A percentile compares a stretch with the other conserved stretches of the same genome.
Evolutionary conservation across 37 sponge, comb jelly and placozoan species (phyloP).

Genomic region (Bolinopsis microptera): DNA sequence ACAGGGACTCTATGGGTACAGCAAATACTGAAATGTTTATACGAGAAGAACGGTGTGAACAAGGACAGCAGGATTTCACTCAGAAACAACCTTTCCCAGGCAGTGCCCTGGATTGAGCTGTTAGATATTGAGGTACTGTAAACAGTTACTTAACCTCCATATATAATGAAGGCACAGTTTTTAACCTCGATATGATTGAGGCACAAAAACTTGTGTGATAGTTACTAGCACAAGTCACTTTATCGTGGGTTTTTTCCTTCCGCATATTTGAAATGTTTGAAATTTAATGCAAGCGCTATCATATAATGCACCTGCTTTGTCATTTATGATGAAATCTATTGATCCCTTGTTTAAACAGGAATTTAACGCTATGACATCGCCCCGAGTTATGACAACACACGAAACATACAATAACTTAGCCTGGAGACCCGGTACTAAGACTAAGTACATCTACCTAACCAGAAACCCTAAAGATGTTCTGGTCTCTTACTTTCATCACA

Average conservation of each 20-base stretch:
- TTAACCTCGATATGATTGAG: background rate
- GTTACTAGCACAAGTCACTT: no score
- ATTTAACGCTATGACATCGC: background rate
- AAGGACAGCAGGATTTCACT: background rate
- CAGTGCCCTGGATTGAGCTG: constrained; percentile 23
- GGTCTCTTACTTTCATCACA: background rate
- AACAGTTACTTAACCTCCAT: background rate
- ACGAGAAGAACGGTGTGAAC: constrained; percentile 7
- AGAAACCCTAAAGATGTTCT: background rate
- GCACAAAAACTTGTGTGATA: no score
- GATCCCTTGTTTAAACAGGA: background rate
- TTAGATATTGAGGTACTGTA: background rate
- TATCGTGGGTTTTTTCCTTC: no score
- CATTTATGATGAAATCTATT: no score
- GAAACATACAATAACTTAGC: constrained; percentile 3
- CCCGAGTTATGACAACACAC: constrained; percentile 13
- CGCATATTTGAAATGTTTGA: no score
- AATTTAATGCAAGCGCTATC: no score
- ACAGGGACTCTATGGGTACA: constrained; percentile 1
- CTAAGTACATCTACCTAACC: constrained; percentile 9
- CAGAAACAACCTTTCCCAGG: constrained; percentile 1
- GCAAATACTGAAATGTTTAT: constrained; percentile 3
- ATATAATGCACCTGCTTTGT: no score
- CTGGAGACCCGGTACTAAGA: background rate
- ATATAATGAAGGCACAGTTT: background rate